A percentile compares a stretch with the other conserved stretches of the same genome.
Conservation (phyloP, 2,888 invertebrate genomes). For the Sisyra terminalis region DNA sequence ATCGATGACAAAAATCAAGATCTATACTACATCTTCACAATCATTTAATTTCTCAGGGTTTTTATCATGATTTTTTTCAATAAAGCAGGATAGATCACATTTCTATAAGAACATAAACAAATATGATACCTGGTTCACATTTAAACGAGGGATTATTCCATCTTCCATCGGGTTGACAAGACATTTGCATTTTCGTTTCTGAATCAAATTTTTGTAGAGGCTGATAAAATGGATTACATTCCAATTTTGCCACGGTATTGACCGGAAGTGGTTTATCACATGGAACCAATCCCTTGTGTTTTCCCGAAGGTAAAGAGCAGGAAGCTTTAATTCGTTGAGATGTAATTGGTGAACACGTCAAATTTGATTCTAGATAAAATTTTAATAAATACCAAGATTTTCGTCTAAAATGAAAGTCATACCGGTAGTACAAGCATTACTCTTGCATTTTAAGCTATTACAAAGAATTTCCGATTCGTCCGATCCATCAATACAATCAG, state of each 20-base stretch:
- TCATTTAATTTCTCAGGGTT: too few relatives aligned
- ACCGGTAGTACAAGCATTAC: conserved; percentile 10
- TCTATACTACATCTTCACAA: too few relatives aligned
- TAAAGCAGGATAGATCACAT: too few relatives aligned
- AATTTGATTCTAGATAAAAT: conserved; percentile 5
- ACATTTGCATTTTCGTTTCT: conserved; percentile 15
- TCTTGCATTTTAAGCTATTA: conserved; percentile 10
- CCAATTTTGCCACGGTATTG: conserved; percentile 20
- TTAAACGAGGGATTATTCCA: conserved; percentile 25
- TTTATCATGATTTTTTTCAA: too few relatives aligned
- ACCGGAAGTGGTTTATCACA: conserved; percentile 21
- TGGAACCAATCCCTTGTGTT: conserved; percentile 19
- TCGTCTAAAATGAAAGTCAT: background rate
- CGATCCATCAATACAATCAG: conserved; percentile 16
- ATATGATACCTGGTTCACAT: conserved; percentile 21
- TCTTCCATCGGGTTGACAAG: conserved; percentile 25
- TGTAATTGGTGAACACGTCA: conserved; percentile 16
- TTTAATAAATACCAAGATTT: too few relatives aligned
- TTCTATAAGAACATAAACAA: background rate
- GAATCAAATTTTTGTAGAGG: conserved; percentile 10
- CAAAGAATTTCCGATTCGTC: conserved; percentile 15
- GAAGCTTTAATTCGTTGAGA: conserved; percentile 14
- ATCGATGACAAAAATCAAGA: too few relatives aligned
- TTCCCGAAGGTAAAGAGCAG: conserved; percentile 20
- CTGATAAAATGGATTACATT: conserved; percentile 24